Evolutionary conservation across 2,113 vertebrate species (phyloP).

Genomic region (Sphyrna mokarran): DNA sequence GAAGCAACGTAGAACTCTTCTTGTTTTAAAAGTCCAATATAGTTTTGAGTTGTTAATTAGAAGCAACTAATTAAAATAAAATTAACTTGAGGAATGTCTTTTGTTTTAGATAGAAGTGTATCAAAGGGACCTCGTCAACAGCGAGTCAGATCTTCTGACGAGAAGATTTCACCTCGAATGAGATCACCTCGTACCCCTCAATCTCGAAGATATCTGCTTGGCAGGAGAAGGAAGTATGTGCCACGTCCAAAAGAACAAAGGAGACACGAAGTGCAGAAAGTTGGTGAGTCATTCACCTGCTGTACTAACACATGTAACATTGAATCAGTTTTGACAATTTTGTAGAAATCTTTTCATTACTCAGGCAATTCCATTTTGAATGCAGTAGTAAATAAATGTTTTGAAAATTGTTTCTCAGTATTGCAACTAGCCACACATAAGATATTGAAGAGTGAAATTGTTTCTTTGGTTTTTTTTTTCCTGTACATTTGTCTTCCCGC

Average conservation of each 20-base stretch:
- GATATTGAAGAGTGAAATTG: neutral
- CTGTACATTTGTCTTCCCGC: conserved; percentile 53
- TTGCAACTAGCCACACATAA: neutral
- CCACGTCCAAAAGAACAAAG: conserved; percentile 70
- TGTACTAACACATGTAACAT: neutral
- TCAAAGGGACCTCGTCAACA: conserved; percentile 56
- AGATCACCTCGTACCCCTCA: conserved; percentile 70
- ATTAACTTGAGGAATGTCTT: neutral
- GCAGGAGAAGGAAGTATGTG: conserved; percentile 62
- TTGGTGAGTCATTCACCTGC: conserved; percentile 60
- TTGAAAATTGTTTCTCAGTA: conserved; percentile 5
- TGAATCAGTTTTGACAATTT: neutral
- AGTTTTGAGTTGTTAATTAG: neutral
- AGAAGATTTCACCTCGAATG: conserved; percentile 55
- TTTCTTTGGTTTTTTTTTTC: neutral
- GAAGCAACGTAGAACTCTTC: neutral
- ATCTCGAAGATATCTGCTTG: conserved; percentile 56
- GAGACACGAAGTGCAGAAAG: conserved; percentile 65
- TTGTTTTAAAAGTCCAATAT: neutral
- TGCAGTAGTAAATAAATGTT: neutral
- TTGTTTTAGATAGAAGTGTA: conserved; percentile 64
- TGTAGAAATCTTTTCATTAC: neutral
- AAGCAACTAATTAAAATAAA: neutral
- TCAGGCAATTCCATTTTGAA: neutral
- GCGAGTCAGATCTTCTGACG: conserved; percentile 51